These are phyloP conservation scores for Enteromius trimaculatus DNA, from an alignment of 2,797 vertebrate genomes.

Conservation along the genomic window DNA sequence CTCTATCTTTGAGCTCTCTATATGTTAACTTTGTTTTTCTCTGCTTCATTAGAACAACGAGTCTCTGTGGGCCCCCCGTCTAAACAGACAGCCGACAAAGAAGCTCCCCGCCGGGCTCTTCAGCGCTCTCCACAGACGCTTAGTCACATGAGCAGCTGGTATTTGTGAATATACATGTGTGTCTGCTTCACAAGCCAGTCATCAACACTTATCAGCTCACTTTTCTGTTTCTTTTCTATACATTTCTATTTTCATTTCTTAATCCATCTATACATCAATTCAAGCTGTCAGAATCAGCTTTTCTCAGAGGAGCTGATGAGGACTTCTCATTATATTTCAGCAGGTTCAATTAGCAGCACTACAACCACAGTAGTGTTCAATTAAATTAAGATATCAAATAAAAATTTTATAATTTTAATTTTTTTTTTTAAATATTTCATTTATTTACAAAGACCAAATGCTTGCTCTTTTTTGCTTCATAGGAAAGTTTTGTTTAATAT, in stretches of 20 bases:
- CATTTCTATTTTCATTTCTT: neutral
- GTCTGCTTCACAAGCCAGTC: constrained; percentile 50
- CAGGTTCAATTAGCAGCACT: neutral
- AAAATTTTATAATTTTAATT: neutral
- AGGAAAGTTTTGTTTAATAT: neutral
- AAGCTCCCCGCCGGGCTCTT: constrained; percentile 39
- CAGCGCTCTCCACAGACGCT: constrained; percentile 14
- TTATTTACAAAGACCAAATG: no score
- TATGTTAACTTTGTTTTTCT: neutral
- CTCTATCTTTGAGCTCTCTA: neutral
- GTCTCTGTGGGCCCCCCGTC: constrained; percentile 33
- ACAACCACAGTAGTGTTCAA: neutral
- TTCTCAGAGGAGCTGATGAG: neutral
- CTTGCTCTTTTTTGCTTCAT: neutral
- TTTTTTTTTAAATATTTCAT: no score
- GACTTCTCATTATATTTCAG: neutral
- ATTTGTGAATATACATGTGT: constrained; percentile 20
- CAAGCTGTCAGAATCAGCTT: neutral
- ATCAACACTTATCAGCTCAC: constrained; percentile 29
- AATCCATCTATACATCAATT: neutral
- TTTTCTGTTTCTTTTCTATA: neutral
- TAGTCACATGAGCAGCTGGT: constrained; percentile 53
- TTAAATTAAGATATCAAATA: neutral
- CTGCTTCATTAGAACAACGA: constrained; percentile 39
- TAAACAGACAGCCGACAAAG: constrained; percentile 15